Conservation (phyloP, 2,113 vertebrate species). For the Sphyrna mokarran region DNA sequence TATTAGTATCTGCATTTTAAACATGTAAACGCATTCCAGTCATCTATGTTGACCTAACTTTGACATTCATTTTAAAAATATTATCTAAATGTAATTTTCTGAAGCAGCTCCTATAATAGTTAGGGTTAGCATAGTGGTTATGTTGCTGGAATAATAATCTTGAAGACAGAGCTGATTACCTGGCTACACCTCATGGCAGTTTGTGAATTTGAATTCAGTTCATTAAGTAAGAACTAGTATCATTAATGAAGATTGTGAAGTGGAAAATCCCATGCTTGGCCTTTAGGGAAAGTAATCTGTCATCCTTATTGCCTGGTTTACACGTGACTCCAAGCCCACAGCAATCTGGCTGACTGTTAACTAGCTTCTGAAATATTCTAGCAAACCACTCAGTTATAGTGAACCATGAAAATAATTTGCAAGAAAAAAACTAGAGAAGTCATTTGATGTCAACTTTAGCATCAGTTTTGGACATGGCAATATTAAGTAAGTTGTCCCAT, state of each 20-base stretch:
- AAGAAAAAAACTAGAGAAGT: neutral
- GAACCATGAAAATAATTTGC: neutral
- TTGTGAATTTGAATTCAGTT: neutral
- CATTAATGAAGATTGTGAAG: neutral
- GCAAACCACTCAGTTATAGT: neutral
- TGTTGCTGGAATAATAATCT: neutral
- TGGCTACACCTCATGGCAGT: neutral
- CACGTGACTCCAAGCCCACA: neutral
- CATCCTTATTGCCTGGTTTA: neutral
- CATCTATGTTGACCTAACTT: neutral
- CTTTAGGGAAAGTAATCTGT: neutral
- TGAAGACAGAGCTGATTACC: neutral
- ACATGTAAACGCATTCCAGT: neutral
- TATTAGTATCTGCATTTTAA: neutral
- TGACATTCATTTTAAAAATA: neutral
- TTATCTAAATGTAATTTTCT: neutral
- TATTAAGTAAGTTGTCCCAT: too few relatives aligned
- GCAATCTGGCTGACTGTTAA: neutral
- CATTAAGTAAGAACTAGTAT: neutral
- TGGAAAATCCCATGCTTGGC: neutral
- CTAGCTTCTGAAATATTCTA: neutral
- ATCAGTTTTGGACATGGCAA: neutral
- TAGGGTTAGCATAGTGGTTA: neutral
- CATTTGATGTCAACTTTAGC: neutral
- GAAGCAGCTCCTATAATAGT: neutral